Conservation (phyloP, 2,797 vertebrate genomes). For the Cyprinodon diabolis region DNA sequence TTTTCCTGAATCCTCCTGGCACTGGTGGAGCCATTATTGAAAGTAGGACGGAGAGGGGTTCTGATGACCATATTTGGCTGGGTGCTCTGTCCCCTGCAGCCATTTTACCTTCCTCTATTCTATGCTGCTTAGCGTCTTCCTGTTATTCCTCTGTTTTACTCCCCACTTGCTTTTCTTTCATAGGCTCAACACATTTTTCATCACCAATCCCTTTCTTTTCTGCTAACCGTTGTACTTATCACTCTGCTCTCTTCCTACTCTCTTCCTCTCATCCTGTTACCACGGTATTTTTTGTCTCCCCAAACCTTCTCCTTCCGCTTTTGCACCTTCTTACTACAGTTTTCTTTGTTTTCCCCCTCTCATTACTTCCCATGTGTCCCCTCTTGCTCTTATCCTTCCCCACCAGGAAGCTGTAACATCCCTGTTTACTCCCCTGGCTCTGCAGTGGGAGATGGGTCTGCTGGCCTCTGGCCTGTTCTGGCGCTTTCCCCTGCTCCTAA, state of each 20-base stretch:
- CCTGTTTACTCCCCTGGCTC: slow-evolving; percentile 57
- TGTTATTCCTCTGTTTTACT: slow-evolving; percentile 45
- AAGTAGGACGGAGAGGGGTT: slow-evolving; percentile 78
- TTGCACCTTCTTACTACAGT: slow-evolving; percentile 53
- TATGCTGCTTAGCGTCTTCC: slow-evolving; percentile 50
- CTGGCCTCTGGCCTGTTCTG: slow-evolving; percentile 66
- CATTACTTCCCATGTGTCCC: slow-evolving; percentile 59
- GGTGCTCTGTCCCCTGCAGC: slow-evolving; percentile 73
- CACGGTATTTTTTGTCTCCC: slow-evolving; percentile 58
- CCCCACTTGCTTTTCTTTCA: slow-evolving; percentile 21
- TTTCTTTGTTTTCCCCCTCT: slow-evolving; percentile 63
- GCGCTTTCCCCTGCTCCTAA: slow-evolving; percentile 52
- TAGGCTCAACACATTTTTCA: slow-evolving; percentile 32
- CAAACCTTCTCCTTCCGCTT: slow-evolving; percentile 58
- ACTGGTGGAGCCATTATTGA: slow-evolving; percentile 70
- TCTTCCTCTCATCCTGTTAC: slow-evolving; percentile 55
- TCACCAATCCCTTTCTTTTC: slow-evolving; percentile 50
- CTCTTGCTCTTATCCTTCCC: slow-evolving; percentile 61
- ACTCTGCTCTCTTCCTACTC: slow-evolving; percentile 24
- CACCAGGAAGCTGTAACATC: slow-evolving; percentile 65
- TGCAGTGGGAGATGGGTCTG: slow-evolving; percentile 43
- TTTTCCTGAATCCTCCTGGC: slow-evolving; percentile 59
- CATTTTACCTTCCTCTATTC: slow-evolving; percentile 68
- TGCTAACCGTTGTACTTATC: slow-evolving; percentile 39
- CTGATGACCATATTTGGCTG: slow-evolving; percentile 78